Evolutionary conservation across 2,888 invertebrate species (phyloP), one percentile per base, ranked within the genome.

Genomic region (Choristoneura rosaceana): DNA sequence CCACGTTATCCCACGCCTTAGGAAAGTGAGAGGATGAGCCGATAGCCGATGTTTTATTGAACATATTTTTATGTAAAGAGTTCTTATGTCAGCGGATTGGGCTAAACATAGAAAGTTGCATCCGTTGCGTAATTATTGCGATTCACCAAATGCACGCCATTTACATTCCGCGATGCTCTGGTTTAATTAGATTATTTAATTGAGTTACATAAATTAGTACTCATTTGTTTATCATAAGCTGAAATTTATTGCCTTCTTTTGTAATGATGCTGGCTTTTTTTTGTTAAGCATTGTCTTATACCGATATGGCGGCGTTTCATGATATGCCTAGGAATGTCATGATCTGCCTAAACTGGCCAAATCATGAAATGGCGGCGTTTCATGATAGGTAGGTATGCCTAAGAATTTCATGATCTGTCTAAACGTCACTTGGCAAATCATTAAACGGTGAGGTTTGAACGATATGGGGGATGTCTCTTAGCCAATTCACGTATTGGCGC

Each of bases 11-110:
- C 84, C 86, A 87, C 83, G 83, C 80, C 69, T 70, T 55, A 80
- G 71, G 90, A 91, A 92, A 92, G 91, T 91, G 91, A 92, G 90
- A 91, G 91, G 89, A 84, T 77, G 77, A 81, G 64, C 71, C 77
- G 69, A 76, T 68, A 69, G 74, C 69, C 78, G 76, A 78, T 52
- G 74, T 73, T 74, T 74, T 74, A 74, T 74, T 71, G 74, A 71
- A 65, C 73, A 61, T 65, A 63, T 64, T 55, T 38, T 70, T 67
- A 70, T 67, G 71, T 69, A 10, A 41, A 59, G 45, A 59, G 45
- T 60, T 69, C 73, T 69, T 69, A 69, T 63, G 59, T 64, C 69
- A 61, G 55, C n/a, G n/a, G 38, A 15, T 12, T 67, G 47, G 71
- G 63, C 52, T 43, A 59, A 63, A 47, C 69, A 66, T 73, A 74